A percentile compares a stretch with the other conserved stretches of the same genome.
Evolutionary conservation across 1,140 invertebrate genomes (phyloP).

Genomic region (Aradophagus sp.): DNA sequence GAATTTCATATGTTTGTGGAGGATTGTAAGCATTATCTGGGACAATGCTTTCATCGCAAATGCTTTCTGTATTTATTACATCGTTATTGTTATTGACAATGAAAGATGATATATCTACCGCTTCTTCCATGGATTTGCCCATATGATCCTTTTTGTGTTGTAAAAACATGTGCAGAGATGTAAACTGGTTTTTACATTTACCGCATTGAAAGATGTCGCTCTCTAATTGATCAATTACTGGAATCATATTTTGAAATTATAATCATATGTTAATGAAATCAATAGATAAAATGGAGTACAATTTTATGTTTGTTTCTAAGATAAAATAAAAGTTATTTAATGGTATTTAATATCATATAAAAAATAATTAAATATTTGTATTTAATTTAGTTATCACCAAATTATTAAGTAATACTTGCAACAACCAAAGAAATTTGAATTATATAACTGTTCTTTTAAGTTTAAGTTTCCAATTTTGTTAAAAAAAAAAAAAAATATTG

Average conservation of each 20-base stretch:
- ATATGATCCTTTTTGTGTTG: constrained; percentile 77
- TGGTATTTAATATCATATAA: no score
- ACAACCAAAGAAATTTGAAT: no score
- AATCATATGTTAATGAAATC: no score
- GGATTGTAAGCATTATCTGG: constrained; percentile 60
- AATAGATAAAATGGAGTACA: no score
- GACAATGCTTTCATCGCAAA: constrained; percentile 54
- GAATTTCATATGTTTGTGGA: constrained; percentile 63
- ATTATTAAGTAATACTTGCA: no score
- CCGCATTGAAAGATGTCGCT: constrained; percentile 82
- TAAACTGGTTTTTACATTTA: constrained; percentile 81
- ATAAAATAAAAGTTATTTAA: no score
- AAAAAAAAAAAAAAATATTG: no score
- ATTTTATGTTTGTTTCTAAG: constrained; percentile 1
- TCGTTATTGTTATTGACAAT: constrained; percentile 65
- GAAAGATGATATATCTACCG: constrained; percentile 69
- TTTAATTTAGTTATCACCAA: no score
- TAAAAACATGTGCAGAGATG: constrained; percentile 76
- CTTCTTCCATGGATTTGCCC: constrained; percentile 64
- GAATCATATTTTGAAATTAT: neutral
- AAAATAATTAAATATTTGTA: no score
- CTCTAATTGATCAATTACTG: constrained; percentile 76
- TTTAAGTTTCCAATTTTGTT: no score
- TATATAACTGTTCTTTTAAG: no score
- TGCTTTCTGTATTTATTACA: constrained; percentile 61